Base-by-base conservation (phyloP, 2,888 invertebrate genomes). In the Mimachlamys varia region DNA sequence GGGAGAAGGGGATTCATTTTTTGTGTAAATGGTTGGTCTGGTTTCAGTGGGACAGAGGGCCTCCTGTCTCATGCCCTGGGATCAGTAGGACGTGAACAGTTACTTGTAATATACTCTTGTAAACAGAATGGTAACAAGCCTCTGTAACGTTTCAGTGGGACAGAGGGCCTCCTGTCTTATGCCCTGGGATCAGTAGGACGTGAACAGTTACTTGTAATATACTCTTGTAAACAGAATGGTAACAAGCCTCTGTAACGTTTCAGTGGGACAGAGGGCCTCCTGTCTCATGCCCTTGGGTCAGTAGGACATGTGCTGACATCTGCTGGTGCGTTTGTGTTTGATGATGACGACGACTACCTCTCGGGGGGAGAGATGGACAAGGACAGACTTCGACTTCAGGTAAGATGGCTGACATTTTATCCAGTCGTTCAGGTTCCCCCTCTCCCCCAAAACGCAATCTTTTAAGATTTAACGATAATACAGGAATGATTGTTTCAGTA, bases 321-420 rank as follows among this genome's bases (percentile, higher is more conserved):
- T 92, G 94, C 95, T 17, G 95, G 95, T 50, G 95, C 95, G 10
- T 95, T 95, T 92, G 95, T 95, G 19, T 95, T 95, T 92, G 95
- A 95, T 89, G 94, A 95, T 92, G 95, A 95, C 58, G 94, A 95
- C 88, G 95, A 95, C 89, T 93, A 95, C 88, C 91, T 94, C 92
- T 93, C 94, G 17, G 95, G 98, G 93, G 97, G 97, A 12, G 97
- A 97, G 90, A 97, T 98, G 91, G 98, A 98, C 0, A 97, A 97
- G 93, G 97, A 98, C 95, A 97, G 98, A 90, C 97, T 98, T 53
- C 97, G 97, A 89, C 97, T 98, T 58, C 97, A 97, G 90, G 97
- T 98, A 97, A 91, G 98, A 92, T 12, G 19, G 53, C 53, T 7
- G 44, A 44, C 4, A 3, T 44, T 7, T 44, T 44, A 44, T 44